These are phyloP conservation scores for Engystomops pustulosus DNA, from an alignment of 2,113 vertebrate genomes.

Conservation along the genomic window DNA sequence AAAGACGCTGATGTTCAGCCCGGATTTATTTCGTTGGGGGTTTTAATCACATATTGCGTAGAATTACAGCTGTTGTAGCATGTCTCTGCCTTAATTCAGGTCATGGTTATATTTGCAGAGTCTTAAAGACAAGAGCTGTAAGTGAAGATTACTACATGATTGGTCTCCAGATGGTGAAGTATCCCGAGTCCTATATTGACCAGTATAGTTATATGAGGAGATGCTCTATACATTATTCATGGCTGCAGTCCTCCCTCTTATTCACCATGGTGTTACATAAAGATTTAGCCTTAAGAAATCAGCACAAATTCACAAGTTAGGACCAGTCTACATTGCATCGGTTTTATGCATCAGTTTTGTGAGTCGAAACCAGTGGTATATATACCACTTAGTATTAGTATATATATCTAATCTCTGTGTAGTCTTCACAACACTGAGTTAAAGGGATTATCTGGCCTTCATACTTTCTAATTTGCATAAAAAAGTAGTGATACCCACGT, in stretches of 20 bases:
- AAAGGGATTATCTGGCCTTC: too few species aligned
- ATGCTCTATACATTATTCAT: background rate
- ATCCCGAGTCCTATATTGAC: background rate
- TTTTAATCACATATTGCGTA: conserved; percentile 49
- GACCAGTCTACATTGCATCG: too few species aligned
- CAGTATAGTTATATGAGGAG: background rate
- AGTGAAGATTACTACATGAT: conserved; percentile 47
- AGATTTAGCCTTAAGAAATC: too few species aligned
- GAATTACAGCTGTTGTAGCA: conserved; percentile 45
- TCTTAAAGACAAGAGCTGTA: conserved; percentile 45
- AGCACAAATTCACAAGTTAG: too few species aligned
- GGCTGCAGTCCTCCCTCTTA: background rate
- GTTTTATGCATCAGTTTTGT: too few species aligned
- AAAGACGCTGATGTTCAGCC: background rate
- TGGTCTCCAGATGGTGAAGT: conserved; percentile 52
- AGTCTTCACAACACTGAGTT: too few species aligned
- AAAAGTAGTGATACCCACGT: too few species aligned
- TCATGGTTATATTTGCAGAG: conserved; percentile 46
- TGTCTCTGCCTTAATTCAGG: conserved; percentile 48
- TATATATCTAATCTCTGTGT: too few species aligned
- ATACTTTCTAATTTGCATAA: too few species aligned
- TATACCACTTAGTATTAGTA: too few species aligned
- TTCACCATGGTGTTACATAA: too few species aligned
- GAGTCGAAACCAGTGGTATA: too few species aligned
- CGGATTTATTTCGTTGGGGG: conserved; percentile 25